A percentile compares a stretch with the other conserved stretches of the same genome.
These are phyloP conservation scores for Mesodorylaimus sp. DNA, from an alignment of 2,888 invertebrate genomes.

Conservation along the genomic window DNA sequence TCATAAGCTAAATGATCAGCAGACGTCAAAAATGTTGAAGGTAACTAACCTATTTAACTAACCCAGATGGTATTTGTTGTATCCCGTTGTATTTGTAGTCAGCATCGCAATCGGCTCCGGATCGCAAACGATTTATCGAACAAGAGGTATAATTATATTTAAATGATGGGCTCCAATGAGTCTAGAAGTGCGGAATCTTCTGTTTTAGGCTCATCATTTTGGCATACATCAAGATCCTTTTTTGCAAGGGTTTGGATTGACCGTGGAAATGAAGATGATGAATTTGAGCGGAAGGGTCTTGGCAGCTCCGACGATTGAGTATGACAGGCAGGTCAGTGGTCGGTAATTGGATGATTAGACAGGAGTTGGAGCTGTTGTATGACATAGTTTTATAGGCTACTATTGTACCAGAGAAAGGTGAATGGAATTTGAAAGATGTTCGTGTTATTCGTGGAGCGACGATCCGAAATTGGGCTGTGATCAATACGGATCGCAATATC, in stretches of 20 bases:
- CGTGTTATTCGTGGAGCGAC: background rate
- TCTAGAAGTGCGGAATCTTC: background rate
- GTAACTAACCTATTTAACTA: background rate
- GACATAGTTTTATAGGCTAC: too few relatives aligned
- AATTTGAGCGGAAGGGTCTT: background rate
- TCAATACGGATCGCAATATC: background rate
- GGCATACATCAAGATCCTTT: background rate
- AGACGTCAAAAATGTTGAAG: background rate
- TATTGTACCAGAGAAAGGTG: too few relatives aligned
- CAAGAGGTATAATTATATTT: background rate
- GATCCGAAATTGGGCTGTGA: background rate
- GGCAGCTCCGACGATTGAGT: background rate
- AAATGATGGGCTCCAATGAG: background rate
- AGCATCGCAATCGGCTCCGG: background rate
- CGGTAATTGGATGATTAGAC: too few relatives aligned
- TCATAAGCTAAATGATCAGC: background rate
- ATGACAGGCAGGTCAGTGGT: too few relatives aligned
- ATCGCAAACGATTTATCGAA: background rate
- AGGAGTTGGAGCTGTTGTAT: too few relatives aligned
- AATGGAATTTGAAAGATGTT: too few relatives aligned
- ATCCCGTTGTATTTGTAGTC: background rate
- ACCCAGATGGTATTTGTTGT: background rate
- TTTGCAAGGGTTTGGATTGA: background rate
- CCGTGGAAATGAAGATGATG: background rate
- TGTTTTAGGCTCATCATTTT: background rate